These are phyloP conservation scores for Ptychoptera albimana DNA, from an alignment of 2,888 invertebrate species.

Conservation along the genomic window DNA sequence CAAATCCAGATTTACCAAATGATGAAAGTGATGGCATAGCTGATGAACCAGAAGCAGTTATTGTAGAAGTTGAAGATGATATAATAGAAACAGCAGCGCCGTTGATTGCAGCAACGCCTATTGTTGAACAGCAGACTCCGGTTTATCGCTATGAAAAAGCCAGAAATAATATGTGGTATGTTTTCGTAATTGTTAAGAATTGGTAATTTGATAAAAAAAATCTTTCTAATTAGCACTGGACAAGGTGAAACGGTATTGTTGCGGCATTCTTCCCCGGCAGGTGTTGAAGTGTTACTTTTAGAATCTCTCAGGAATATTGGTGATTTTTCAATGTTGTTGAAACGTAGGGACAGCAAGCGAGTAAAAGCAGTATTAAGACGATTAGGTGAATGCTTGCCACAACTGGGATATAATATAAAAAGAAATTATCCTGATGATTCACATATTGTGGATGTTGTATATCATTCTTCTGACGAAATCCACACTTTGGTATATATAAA, in stretches of 20 bases:
- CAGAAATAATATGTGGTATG: slow-evolving; percentile 37
- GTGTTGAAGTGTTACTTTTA: too few species aligned
- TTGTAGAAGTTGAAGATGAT: slow-evolving; percentile 68
- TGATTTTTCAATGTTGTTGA: too few species aligned
- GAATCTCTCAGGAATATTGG: too few species aligned
- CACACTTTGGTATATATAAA: too few species aligned
- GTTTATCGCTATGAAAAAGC: slow-evolving; percentile 53
- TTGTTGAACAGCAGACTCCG: slow-evolving; percentile 50
- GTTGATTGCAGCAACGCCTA: slow-evolving; percentile 43
- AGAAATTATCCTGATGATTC: too few species aligned
- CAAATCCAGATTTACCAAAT: slow-evolving; percentile 21
- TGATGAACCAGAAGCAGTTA: slow-evolving; percentile 52
- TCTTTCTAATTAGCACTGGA: slow-evolving; percentile 2
- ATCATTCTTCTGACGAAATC: too few species aligned
- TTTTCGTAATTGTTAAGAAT: neutral
- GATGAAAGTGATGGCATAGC: slow-evolving; percentile 18
- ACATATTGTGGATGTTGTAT: too few species aligned
- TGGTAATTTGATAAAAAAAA: neutral
- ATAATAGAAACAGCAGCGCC: slow-evolving; percentile 65
- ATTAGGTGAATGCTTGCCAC: too few species aligned
- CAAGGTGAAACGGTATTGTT: neutral
- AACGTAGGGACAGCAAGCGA: too few species aligned
- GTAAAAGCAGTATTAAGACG: too few species aligned
- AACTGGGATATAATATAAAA: too few species aligned
- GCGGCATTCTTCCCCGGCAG: too few species aligned